phyloP scores from a whole-genome alignment of 2,113 vertebrate genomes.

The Microtus oregoni region DNA sequence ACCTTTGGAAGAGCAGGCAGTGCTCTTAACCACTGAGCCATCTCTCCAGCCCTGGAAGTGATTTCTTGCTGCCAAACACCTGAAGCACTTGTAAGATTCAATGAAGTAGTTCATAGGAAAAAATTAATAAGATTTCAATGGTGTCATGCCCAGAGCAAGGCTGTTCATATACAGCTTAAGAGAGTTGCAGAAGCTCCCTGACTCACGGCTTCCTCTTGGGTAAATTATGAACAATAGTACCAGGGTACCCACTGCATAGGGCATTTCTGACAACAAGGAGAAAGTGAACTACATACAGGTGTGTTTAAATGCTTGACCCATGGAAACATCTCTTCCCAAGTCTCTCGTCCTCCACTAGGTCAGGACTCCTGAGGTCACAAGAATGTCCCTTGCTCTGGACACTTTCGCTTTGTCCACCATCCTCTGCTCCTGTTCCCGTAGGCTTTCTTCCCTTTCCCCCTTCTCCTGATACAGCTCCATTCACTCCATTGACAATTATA shows the following conservation, averaged over 20 bases:
- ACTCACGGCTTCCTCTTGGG: not conserved
- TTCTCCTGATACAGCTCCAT: too few species aligned
- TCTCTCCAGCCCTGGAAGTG: too few species aligned
- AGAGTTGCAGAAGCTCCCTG: not conserved
- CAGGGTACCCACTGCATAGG: not conserved
- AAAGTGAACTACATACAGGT: not conserved
- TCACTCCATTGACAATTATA: too few species aligned
- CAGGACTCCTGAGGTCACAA: not conserved
- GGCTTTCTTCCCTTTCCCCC: too few species aligned
- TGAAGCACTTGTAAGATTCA: not conserved
- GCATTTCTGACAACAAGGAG: not conserved
- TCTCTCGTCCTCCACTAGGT: not conserved
- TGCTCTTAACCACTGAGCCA: too few species aligned
- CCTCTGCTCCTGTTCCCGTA: not conserved
- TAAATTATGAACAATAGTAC: not conserved
- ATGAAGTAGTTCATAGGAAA: not conserved
- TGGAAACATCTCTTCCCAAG: accelerated
- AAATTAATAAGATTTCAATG: not conserved
- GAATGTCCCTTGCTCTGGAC: not conserved
- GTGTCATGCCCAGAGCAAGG: not conserved
- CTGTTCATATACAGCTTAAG: not conserved
- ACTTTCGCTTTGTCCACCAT: not conserved
- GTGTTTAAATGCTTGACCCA: not conserved
- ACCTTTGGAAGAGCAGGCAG: too few species aligned
- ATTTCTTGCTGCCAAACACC: not conserved